Evolutionary conservation across 2,797 vertebrate genomes (phyloP).

Genomic region (Antrozous pallidus): DNA sequence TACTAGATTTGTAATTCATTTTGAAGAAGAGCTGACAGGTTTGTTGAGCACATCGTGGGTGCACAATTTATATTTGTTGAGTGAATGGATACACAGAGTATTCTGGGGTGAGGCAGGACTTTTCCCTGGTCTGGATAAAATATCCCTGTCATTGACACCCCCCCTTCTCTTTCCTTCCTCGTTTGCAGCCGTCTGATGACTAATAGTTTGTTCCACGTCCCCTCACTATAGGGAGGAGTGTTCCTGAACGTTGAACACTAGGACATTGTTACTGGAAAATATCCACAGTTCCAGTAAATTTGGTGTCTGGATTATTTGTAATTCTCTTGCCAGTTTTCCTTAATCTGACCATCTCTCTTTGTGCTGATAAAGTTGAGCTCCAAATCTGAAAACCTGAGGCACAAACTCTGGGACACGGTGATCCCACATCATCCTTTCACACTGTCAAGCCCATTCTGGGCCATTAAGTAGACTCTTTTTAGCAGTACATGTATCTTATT

Average conservation of each 20-base stretch:
- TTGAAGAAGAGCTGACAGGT: background rate
- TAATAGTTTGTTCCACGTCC: background rate
- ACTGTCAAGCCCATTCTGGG: background rate
- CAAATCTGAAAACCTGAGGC: background rate
- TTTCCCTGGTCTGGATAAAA: background rate
- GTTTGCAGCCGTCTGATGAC: background rate
- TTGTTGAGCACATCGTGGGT: background rate
- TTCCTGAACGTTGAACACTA: background rate
- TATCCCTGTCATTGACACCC: background rate
- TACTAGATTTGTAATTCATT: background rate
- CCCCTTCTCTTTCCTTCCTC: background rate
- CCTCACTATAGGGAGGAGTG: background rate
- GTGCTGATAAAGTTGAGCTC: background rate
- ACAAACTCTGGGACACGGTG: background rate
- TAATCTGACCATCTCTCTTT: background rate
- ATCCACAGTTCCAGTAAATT: background rate
- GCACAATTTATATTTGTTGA: background rate
- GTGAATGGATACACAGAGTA: background rate
- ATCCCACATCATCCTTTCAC: background rate
- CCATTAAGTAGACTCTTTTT: background rate
- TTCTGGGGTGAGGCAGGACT: background rate
- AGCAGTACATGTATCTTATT: background rate
- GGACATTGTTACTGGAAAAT: background rate
- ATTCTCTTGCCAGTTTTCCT: background rate
- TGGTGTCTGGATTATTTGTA: background rate